Base-by-base conservation (phyloP, 2,113 vertebrate genomes). In the Dipodomys merriami region DNA sequence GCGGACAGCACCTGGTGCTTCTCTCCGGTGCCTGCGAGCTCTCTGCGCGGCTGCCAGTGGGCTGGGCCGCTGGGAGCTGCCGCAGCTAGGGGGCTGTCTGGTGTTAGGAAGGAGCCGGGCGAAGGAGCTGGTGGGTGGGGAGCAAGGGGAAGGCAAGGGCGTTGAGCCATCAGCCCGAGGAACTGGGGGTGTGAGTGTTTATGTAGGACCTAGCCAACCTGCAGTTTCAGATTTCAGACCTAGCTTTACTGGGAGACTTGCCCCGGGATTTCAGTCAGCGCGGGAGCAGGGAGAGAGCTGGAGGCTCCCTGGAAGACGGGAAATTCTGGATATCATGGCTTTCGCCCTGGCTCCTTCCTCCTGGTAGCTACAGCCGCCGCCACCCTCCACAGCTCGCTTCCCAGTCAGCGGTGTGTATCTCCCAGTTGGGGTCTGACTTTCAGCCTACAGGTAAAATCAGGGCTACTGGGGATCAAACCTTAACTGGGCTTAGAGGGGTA, bases 161-260 rank as follows among this genome's bases (percentile, higher is more conserved):
- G 65, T 95, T 18, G 46, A 83, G 91, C 97, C 83, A 60, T 60
- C 68, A 93, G 71, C 77, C 91, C 81, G 18, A 39, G 95, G 88
- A 95, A 92, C 95, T 10, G 84, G 95, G 53, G 83, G 93, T 65
- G 83, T 96, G 96, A 84, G 83, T 83, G 96, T 97, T 97, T 98
- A 95, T 97, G 96, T 85, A 96, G 96, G 85, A 84, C 95, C 90
- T 57, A 46, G 97, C 97, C 97, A 96, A 97, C 96, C 97, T 91
- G 82, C 97, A 79, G 97, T 72, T 96, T 98, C 97, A 30, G 94
- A 77, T 98, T 98, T 98, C 98, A 98, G 95, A 93, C 90, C 84
- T 93, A 11, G n/a, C 65, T 96, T 96, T 95, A 96, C 96, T 6
- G 30, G 94, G 73, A 94, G 82, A 65, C 67, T 77, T 76, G 44